Base-by-base conservation (phyloP, 37 sponge, comb jelly and placozoan species). In the Tethya wilhelma region DNA sequence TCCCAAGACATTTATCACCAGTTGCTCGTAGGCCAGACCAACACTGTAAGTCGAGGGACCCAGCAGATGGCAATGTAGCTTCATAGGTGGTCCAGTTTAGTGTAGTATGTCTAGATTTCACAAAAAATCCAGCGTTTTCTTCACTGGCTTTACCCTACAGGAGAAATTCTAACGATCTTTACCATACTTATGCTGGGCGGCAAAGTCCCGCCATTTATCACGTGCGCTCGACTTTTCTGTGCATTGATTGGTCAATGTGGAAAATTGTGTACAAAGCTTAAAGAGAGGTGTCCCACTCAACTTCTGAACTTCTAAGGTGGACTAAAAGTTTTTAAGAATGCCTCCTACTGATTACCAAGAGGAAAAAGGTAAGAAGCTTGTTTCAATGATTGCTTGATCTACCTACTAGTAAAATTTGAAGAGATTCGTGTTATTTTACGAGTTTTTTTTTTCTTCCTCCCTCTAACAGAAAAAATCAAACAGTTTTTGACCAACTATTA, bases 401-500 rank as follows among this genome's bases (percentile, higher is more conserved):
- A 49, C 17, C 17, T 60, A 20, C 28, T 23, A 29, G 26, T 33
- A 36, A 64, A 64, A 64, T 8, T 30, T 14, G 9, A 6, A 4
- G 23, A 4, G 69, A 30, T 34, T 44, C 2, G 44, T 49, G 12
- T 42, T 41, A n/a, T 44, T 56, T 8, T 37, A 55, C 28, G 26
- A n/a, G 25, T 6, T n/a, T 60, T n/a, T 60, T 17, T n/a, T n/a
- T 60, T 17, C 28, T 60, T n/a, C 63, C 28, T 6, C 14, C 53
- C 53, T 49, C 19, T 29, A 86, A 33, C 75, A 87, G 97, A 93
- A 34, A 90, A 85, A 74, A 59, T 84, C 64, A 93, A 90, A 82
- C 81, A 82, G 59, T 96, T 96, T 65, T 66, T 96, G 56, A 84
- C 67, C 1, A 94, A 96, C 29, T 96, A 88, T 55, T 96, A 93